A percentile compares a stretch with the other conserved stretches of the same genome.
Conservation (phyloP, 2,113 vertebrate species). For the Corythornis madagascariensis region DNA sequence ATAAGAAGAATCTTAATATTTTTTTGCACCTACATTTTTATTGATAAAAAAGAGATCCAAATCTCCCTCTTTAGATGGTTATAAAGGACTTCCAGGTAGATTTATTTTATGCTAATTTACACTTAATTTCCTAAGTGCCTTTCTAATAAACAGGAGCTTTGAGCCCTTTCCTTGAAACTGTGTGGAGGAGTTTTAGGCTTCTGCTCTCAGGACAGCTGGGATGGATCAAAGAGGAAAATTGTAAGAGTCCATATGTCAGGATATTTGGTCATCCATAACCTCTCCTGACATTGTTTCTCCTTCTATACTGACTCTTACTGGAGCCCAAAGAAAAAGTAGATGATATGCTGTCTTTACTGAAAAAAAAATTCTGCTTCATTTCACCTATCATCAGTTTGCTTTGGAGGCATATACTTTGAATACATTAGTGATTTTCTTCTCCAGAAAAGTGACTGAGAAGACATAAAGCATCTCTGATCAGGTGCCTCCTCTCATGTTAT, state of each 20-base stretch:
- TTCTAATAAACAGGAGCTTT: neutral
- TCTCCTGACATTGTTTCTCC: neutral
- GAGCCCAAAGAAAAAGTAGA: neutral
- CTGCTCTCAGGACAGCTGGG: neutral
- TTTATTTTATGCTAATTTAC: neutral
- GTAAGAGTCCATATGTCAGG: neutral
- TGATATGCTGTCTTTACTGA: neutral
- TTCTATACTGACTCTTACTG: neutral
- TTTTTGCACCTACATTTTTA: neutral
- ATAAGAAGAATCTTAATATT: neutral
- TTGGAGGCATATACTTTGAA: neutral
- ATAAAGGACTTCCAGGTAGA: neutral
- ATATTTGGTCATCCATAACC: neutral
- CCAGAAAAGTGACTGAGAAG: neutral
- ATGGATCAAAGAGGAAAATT: neutral
- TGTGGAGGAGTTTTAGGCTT: neutral
- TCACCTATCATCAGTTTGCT: neutral
- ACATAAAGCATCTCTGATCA: fast-evolving
- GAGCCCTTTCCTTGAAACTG: neutral
- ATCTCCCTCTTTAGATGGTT: neutral
- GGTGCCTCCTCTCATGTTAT: neutral
- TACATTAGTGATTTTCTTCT: neutral
- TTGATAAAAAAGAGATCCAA: neutral
- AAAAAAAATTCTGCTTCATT: neutral
- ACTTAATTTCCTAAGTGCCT: neutral